phyloP scores from a whole-genome alignment of 2,797 vertebrate genomes.

The Melanitta fusca region DNA sequence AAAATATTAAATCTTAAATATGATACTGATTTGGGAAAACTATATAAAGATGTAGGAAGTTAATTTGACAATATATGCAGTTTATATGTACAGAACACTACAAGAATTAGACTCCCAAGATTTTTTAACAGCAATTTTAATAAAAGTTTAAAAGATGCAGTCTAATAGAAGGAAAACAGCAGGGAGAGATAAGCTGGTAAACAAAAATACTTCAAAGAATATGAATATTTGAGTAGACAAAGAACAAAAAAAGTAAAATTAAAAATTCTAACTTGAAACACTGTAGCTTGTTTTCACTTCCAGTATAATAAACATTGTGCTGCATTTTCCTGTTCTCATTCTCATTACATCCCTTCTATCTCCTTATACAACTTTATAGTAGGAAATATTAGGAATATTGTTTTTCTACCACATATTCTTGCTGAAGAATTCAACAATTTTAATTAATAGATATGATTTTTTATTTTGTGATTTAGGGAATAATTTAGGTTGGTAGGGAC shows the following conservation, averaged over 20 bases:
- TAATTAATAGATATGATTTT: background rate
- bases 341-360: background rate
- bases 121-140: background rate
- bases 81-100: background rate
- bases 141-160: background rate
- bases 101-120: background rate
- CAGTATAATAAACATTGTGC: background rate
- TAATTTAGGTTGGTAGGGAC: background rate
- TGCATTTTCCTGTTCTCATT: background rate
- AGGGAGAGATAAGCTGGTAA: conserved; percentile 3
- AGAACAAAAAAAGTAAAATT: background rate
- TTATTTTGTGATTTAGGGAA: background rate
- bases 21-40: conserved; percentile 8
- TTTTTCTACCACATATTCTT: background rate
- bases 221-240: background rate
- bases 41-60: background rate
- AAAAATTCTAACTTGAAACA: background rate
- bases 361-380: background rate
- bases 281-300: background rate
- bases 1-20: background rate
- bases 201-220: background rate
- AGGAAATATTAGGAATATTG: background rate
- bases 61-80: background rate
- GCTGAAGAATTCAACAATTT: background rate
- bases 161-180: background rate